Evolutionary conservation across 2,113 vertebrate genomes (phyloP), one percentile per base, ranked within the genome.

Genomic region (Macrotis lagotis): DNA sequence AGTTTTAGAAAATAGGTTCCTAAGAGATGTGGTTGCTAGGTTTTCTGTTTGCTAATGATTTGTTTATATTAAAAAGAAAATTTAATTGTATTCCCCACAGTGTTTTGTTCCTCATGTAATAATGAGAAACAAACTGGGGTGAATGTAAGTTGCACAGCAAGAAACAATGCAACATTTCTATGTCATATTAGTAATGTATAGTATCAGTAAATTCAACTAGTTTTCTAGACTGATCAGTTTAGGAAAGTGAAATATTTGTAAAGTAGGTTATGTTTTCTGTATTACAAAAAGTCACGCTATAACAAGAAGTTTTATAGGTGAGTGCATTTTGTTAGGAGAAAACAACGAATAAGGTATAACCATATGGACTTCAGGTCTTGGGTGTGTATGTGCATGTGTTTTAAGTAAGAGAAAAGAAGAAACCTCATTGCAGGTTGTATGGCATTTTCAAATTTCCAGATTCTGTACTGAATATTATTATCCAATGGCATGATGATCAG

Each of bases 31-130:
- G 25, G 92, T 97, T 96, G 94, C 96, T 94, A 48, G 90, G 97
- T 28, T 59, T 92, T 94, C 90, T 96, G 48, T 26, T 91, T 49
- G 93, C 49, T 96, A 92, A 90, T 24, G 74, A 25, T 94, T 96
- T 97, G 92, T 97, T 98, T 97, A 52, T 95, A 91, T 92, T 90
- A 11, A 92, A 91, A 97, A 96, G 0, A 26, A 51, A 97, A 92
- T 96, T 94, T 90, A 94, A 51, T 53, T 88, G 26, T 90, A 25
- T 95, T 98, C 96, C 96, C 96, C 48, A 25, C 47, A 92, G 97
- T 95, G 50, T 55, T 50, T 37, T 48, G 95, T 1, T 28, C 49
- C 93, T 92, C 93, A 66, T 66, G 83, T 47, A 91, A 50, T 90
- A 91, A 1, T 37, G 3, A 96, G 91, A 93, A 95, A 10, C 90